Conservation (phyloP, 53 echinoderm and acorn worm genomes). For the Antedon mediterranea region DNA sequence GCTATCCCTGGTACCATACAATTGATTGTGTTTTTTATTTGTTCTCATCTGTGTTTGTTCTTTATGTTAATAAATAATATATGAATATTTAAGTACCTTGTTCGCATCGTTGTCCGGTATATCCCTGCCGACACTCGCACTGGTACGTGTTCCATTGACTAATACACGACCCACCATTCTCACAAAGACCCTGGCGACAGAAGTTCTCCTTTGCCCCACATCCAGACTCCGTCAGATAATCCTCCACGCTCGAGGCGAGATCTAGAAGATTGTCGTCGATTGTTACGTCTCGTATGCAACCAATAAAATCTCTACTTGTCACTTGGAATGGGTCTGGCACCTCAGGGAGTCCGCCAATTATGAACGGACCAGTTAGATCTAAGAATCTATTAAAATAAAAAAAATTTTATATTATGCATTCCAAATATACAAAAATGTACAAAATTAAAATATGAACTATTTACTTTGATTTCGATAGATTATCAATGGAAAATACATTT, state of each 20-base stretch:
- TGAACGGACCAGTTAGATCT: conserved; percentile 68
- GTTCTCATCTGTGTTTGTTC: too few species aligned
- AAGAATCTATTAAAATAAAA: conserved; percentile 33
- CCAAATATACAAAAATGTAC: background rate
- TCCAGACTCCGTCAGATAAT: conserved; percentile 49
- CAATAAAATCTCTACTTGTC: conserved; percentile 57
- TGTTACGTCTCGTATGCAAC: conserved; percentile 76
- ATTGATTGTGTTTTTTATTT: too few species aligned
- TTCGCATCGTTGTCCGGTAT: conserved; percentile 64
- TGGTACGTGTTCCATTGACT: conserved; percentile 61
- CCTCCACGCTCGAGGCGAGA: conserved; percentile 63
- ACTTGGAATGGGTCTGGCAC: conserved; percentile 71
- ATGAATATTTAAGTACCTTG: too few species aligned
- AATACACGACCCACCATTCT: conserved; percentile 42
- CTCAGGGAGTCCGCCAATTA: conserved; percentile 70
- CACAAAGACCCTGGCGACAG: conserved; percentile 56
- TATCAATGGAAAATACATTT: too few species aligned
- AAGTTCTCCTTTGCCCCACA: conserved; percentile 57
- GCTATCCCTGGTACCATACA: too few species aligned
- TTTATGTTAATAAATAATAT: too few species aligned
- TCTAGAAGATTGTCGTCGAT: conserved; percentile 68
- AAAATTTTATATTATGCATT: background rate
- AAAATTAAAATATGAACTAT: background rate
- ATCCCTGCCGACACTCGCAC: conserved; percentile 51
- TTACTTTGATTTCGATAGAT: too few species aligned